A percentile compares a stretch with the other conserved stretches of the same genome.
phyloP scores from a whole-genome alignment of 2,888 invertebrate species.

The Ferrisia virgata region DNA sequence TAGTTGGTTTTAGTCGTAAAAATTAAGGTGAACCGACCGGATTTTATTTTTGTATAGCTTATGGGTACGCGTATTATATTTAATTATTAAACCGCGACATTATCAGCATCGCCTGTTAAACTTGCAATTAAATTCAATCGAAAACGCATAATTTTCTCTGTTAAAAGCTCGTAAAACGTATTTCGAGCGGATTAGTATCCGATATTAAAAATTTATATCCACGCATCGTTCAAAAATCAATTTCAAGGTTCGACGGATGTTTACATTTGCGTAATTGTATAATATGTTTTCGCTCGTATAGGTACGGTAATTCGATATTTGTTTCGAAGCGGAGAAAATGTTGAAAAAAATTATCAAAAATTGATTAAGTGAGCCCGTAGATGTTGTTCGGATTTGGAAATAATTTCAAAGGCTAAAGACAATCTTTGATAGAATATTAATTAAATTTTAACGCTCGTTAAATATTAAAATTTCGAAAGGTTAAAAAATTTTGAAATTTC shows the following conservation, averaged over 20 bases:
- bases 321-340: too few relatives aligned
- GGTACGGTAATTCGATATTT: too few relatives aligned
- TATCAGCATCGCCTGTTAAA: background rate
- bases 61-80: background rate
- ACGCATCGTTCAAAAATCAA: background rate
- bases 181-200: background rate
- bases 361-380: too few relatives aligned
- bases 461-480: background rate
- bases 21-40: background rate
- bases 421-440: too few relatives aligned
- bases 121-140: background rate
- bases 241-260: background rate
- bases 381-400: too few relatives aligned
- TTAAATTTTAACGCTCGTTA: background rate
- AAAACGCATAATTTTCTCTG: background rate
- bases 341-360: too few relatives aligned
- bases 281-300: too few relatives aligned
- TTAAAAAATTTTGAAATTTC: background rate
- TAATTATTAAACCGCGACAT: background rate
- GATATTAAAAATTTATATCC: background rate
- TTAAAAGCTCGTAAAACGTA: background rate
- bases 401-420: too few relatives aligned
- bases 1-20: background rate
- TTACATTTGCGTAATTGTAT: background rate
- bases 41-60: background rate